Conservation (phyloP, 2,797 vertebrate species). For the Pseudochaenichthys georgianus region DNA sequence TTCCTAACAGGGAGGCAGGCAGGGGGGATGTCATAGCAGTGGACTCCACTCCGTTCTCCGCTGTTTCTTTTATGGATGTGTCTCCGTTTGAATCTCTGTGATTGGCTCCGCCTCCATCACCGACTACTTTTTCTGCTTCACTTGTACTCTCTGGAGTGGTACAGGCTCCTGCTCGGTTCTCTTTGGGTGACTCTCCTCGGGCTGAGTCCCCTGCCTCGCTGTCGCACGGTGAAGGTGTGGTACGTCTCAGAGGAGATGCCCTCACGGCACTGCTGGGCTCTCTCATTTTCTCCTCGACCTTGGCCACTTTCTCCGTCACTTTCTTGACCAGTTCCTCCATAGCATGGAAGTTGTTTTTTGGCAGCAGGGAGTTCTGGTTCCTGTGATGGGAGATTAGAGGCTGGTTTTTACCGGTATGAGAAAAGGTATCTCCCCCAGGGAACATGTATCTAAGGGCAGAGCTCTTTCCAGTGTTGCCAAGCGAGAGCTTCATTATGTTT, state of each 20-base stretch:
- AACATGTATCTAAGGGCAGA: slow-evolving; percentile 93
- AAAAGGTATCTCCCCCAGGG: slow-evolving; percentile 89
- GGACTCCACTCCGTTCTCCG: slow-evolving; percentile 93
- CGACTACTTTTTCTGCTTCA: slow-evolving; percentile 49
- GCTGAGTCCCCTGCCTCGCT: slow-evolving; percentile 91
- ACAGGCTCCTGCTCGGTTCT: slow-evolving; percentile 79
- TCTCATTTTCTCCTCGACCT: slow-evolving; percentile 96
- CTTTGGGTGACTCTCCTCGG: slow-evolving; percentile 88
- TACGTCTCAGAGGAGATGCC: slow-evolving; percentile 89
- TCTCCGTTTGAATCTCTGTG: slow-evolving; percentile 89
- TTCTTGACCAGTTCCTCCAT: slow-evolving; percentile 99
- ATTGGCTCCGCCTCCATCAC: slow-evolving; percentile 76
- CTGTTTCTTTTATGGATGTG: slow-evolving; percentile 84
- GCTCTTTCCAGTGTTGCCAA: slow-evolving; percentile 92
- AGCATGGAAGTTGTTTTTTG: slow-evolving; percentile 97
- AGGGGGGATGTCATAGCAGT: slow-evolving; percentile 86
- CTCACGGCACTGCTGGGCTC: slow-evolving; percentile 86
- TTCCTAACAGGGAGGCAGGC: slow-evolving; percentile 87
- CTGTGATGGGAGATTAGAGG: slow-evolving; percentile 90
- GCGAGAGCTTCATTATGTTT: slow-evolving; percentile 97
- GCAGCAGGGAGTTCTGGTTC: slow-evolving; percentile 93
- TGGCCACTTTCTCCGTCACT: slow-evolving; percentile 96
- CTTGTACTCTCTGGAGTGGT: slow-evolving; percentile 89
- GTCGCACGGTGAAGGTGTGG: slow-evolving; percentile 93
- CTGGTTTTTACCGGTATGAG: slow-evolving; percentile 90